Evolutionary conservation across 2,888 invertebrate species (phyloP).

Genomic region (Drosophila pegasa): DNA sequence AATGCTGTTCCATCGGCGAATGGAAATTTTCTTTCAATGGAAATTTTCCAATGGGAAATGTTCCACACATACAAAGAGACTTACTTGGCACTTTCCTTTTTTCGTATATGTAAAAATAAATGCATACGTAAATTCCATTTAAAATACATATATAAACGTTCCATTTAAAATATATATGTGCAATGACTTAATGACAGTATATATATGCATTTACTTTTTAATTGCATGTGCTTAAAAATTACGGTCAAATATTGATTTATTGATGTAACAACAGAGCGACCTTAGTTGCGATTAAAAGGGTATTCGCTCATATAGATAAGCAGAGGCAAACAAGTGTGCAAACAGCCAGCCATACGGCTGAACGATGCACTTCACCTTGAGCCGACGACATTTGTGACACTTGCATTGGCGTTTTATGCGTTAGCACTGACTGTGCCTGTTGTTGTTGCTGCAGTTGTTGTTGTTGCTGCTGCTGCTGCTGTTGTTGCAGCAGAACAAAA

Average conservation of each 20-base stretch:
- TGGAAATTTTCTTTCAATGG: conserved; percentile 12
- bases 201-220: neutral
- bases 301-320: conserved; percentile 32
- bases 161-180: neutral
- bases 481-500: conserved; percentile 11
- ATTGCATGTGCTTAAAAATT: conserved; percentile 1
- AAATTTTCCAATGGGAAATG: conserved; percentile 22
- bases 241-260: conserved; percentile 42
- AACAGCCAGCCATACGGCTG: conserved; percentile 26
- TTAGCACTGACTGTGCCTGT: conserved; percentile 23
- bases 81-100: conserved; percentile 11
- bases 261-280: conserved; percentile 33
- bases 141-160: neutral
- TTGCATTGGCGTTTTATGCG: conserved; percentile 45
- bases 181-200: neutral
- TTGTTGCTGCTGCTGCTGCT: neutral
- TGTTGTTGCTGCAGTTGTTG: neutral
- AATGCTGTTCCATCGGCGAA: neutral
- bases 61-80: conserved; percentile 10
- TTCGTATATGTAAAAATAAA: neutral
- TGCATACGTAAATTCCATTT: neutral
- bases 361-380: conserved; percentile 61
- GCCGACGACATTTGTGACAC: conserved; percentile 57
- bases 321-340: conserved; percentile 33
- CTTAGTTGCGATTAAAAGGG: conserved; percentile 42